Base-by-base conservation (phyloP, 2,888 invertebrate species). In the Trichopoda pennipes region DNA sequence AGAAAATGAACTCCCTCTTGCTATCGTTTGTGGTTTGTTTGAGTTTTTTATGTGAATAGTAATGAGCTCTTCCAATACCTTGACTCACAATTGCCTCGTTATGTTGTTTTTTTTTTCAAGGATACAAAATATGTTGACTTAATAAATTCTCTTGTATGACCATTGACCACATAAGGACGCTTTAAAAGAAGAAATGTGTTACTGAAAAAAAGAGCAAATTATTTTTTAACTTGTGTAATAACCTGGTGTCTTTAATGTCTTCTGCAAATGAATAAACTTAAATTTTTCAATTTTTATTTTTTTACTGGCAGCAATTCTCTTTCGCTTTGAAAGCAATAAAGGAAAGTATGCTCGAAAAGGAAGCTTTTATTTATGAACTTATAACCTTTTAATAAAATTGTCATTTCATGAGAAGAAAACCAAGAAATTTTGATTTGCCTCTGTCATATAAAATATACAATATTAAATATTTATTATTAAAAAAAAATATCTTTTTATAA, bases 191-290 rank as follows among this genome's bases (percentile, higher is more conserved):
- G 73, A 19, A 84, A 16, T 55, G 78, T 63, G 55, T 70, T 75
- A 66, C 83, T 79, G 28, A 83, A 75, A 10, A 81, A 81, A 38
- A 44, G n/a, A n/a, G n/a, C 38, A 76, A 21, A 76, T 60, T 72
- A 61, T 80, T 60, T 66, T 72, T 66, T n/a, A 38, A 44, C 47
- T 58, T 63, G 70, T 19, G 35, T 35, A 9, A 6, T 35, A 10
- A 10, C 35, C 8, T 35, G 35, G 8, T 74, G 70, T 60, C 47
- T 51, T 53, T 19, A 55, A 12, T 60, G 44, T 21, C 12, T 32
- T 55, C 16, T 66, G 19, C 61, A 70, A 49, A 47, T 28, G n/a
- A n/a, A n/a, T n/a, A n/a, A n/a, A n/a, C n/a, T n/a, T n/a, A n/a
- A n/a, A n/a, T n/a, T n/a, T n/a, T n/a, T n/a, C n/a, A n/a, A n/a